Evolutionary conservation across 2,113 vertebrate species (phyloP).

Genomic region (Helogale parvula): DNA sequence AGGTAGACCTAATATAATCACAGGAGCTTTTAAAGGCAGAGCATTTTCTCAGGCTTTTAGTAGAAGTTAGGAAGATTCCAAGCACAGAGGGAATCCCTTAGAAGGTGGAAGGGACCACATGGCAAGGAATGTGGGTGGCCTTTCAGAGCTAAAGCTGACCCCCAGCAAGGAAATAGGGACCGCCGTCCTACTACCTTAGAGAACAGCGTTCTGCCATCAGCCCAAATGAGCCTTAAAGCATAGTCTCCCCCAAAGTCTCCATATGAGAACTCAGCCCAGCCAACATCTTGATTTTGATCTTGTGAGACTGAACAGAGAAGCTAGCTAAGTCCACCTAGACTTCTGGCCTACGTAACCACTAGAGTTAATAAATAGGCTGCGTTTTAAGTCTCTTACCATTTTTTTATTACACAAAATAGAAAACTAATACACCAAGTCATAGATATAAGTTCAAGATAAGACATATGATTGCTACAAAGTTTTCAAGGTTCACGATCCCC

Average conservation of each 20-base stretch:
- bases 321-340: neutral
- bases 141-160: neutral
- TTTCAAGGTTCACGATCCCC: neutral
- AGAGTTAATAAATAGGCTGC: neutral
- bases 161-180: neutral
- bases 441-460: neutral
- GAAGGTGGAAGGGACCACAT: neutral
- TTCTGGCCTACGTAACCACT: neutral
- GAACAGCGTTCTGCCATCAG: neutral
- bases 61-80: neutral
- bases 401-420: neutral
- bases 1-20: neutral
- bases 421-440: neutral
- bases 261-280: neutral
- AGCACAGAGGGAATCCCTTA: neutral
- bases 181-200: neutral
- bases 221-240: neutral
- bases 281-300: neutral
- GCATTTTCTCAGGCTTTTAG: neutral
- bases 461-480: neutral
- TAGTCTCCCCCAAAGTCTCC: neutral
- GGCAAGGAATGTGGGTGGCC: neutral
- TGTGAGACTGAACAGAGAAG: neutral
- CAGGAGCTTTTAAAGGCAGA: neutral
- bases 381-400: neutral